These are phyloP conservation scores for Scaeva pyrastri DNA, from an alignment of 2,888 invertebrate species.

Conservation along the genomic window DNA sequence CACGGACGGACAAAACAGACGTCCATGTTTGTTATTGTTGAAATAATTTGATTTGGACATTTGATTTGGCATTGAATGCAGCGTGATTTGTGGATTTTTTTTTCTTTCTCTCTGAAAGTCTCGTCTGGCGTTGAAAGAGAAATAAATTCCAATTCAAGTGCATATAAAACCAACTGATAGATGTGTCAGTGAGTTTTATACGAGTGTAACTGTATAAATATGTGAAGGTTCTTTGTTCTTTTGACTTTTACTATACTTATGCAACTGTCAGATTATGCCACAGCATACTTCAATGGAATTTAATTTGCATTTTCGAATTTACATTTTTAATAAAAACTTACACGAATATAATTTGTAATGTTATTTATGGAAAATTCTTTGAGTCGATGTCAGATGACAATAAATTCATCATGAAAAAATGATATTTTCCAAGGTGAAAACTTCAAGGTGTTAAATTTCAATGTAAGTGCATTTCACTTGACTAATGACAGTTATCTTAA, in stretches of 20 bases:
- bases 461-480: constrained; percentile 57
- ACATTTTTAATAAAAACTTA: constrained; percentile 37
- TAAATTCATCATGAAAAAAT: constrained; percentile 52
- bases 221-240: constrained; percentile 39
- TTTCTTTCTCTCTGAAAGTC: constrained; percentile 2
- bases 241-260: not conserved
- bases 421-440: constrained; percentile 29
- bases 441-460: constrained; percentile 60
- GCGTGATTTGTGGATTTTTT: constrained; percentile 30
- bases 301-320: constrained; percentile 52
- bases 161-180: not conserved
- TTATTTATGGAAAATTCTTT: constrained; percentile 49
- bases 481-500: constrained; percentile 30
- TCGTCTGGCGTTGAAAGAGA: constrained; percentile 10
- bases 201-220: too few species aligned
- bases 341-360: constrained; percentile 52
- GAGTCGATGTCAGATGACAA: constrained; percentile 33
- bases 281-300: constrained; percentile 1
- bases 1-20: not conserved
- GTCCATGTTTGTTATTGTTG: constrained; percentile 32
- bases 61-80: constrained; percentile 63
- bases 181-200: constrained; percentile 17
- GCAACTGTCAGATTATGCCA: constrained; percentile 3
- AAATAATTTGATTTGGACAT: constrained; percentile 63
- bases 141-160: constrained; percentile 63